Evolutionary conservation across 1,140 invertebrate species (phyloP).

Genomic region (Lepidurus packardi): DNA sequence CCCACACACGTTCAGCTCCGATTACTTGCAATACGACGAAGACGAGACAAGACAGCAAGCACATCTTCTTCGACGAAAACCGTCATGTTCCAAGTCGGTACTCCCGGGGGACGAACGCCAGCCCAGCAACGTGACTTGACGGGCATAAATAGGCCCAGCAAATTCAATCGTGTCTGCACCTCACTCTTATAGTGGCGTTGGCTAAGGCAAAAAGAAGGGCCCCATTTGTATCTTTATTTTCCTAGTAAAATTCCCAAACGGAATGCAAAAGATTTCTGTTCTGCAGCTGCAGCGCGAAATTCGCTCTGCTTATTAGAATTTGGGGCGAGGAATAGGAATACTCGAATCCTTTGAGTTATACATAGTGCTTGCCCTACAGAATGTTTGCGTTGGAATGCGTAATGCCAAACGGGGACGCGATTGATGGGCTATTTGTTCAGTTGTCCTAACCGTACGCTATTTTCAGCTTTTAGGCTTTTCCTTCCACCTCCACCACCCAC

Average conservation of each 20-base stretch:
- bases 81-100: conserved; percentile 2
- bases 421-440: not conserved
- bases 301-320: conserved; percentile 4
- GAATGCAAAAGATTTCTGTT: too few species aligned
- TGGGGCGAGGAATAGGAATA: not conserved
- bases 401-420: not conserved
- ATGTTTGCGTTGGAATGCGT: not conserved
- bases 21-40: conserved; percentile 13
- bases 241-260: too few species aligned
- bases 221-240: too few species aligned
- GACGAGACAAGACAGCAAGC: not conserved
- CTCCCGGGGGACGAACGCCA: conserved; percentile 10
- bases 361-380: not conserved
- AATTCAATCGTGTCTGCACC: not conserved
- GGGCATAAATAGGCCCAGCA: not conserved
- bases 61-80: not conserved
- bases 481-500: not conserved
- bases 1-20: conserved; percentile 15
- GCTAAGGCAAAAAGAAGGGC: too few species aligned
- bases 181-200: not conserved
- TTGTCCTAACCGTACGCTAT: not conserved
- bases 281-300: not conserved
- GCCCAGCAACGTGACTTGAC: not conserved
- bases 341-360: too few species aligned
- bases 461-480: not conserved